phyloP scores from a whole-genome alignment of 2,113 vertebrate species.

The Nasalis larvatus region DNA sequence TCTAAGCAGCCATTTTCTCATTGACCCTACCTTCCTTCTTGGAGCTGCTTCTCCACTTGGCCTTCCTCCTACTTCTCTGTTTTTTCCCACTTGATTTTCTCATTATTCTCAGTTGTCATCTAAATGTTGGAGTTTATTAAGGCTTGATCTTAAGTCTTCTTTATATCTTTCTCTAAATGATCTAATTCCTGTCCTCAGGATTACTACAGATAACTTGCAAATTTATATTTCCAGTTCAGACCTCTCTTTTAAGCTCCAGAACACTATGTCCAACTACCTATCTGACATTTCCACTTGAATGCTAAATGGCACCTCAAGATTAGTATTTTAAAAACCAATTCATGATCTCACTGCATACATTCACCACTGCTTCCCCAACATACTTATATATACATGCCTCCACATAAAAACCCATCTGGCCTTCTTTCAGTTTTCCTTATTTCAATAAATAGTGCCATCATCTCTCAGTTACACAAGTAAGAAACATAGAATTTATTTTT shows the following conservation, averaged over 20 bases:
- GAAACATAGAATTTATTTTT: background rate
- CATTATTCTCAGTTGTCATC: background rate
- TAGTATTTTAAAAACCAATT: conserved; percentile 24
- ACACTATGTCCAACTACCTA: background rate
- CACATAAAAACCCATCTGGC: background rate
- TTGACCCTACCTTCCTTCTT: background rate
- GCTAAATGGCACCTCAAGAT: background rate
- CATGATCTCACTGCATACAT: background rate
- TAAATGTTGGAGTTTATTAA: conserved; percentile 2
- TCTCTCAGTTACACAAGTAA: background rate
- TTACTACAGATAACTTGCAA: conserved; percentile 33
- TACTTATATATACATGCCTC: background rate
- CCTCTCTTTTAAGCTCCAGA: conserved; percentile 14
- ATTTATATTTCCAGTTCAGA: background rate
- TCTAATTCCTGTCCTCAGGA: background rate
- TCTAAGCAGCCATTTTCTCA: background rate
- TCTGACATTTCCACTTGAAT: conserved; percentile 12
- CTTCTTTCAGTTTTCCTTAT: background rate
- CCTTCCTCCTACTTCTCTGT: background rate
- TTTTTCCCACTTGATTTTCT: background rate
- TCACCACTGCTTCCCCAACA: background rate
- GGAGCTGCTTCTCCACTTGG: background rate
- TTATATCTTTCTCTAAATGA: background rate
- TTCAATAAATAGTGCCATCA: background rate
- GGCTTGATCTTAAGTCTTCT: background rate